Evolutionary conservation across 2,113 vertebrate genomes (phyloP).

Genomic region (Mungos mungo): DNA sequence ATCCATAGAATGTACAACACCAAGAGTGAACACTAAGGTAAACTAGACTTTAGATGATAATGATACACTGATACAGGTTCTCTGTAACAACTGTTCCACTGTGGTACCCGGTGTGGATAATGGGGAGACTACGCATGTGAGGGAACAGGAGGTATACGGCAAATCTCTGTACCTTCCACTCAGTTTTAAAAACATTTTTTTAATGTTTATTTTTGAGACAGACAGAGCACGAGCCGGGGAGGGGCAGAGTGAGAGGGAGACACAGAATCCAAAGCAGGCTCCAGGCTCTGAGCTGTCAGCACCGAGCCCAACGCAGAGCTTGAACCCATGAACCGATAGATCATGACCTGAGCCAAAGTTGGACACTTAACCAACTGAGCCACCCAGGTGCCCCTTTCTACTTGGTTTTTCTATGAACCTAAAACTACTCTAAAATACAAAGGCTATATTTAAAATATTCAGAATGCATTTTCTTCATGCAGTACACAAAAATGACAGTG

Average conservation of each 20-base stretch:
- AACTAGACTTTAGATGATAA: neutral
- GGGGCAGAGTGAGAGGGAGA: too few relatives aligned
- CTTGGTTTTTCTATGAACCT: neutral
- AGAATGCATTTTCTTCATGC: slow-evolving; percentile 1
- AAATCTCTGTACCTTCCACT: neutral
- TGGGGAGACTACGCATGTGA: neutral
- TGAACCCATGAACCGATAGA: too few relatives aligned
- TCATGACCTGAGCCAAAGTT: too few relatives aligned
- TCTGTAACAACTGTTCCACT: neutral
- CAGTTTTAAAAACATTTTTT: neutral
- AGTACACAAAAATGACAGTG: neutral
- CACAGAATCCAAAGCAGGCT: too few relatives aligned
- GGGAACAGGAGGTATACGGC: neutral
- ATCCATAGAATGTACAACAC: neutral
- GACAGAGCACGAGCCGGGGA: too few relatives aligned
- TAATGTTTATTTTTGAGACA: too few relatives aligned
- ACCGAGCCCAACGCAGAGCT: too few relatives aligned
- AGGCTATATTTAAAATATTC: neutral
- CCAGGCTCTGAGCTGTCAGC: too few relatives aligned
- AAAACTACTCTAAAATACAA: neutral
- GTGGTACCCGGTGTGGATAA: neutral
- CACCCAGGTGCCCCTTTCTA: neutral
- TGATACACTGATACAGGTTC: neutral
- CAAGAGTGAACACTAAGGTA: neutral
- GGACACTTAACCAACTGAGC: too few relatives aligned